Base-by-base conservation (phyloP, 1,140 invertebrate species). In the Cherax quadricarinatus region DNA sequence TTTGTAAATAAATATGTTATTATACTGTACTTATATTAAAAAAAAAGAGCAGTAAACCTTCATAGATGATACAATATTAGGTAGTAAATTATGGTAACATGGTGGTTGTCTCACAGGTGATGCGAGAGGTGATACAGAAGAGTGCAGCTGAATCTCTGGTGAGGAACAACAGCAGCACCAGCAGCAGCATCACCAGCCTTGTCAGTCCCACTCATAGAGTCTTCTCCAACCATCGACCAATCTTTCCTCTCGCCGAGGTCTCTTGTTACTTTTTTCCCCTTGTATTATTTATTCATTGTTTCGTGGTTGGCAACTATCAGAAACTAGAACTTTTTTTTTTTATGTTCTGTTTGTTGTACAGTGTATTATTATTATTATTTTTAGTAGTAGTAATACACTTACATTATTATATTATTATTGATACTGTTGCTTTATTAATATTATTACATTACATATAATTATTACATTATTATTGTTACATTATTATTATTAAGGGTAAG, bases 191-290 rank as follows among this genome's bases (percentile, higher is more conserved):
- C 60, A 70, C 60, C 60, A 85, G 62, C 21, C 62, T 66, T 14
- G 12, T 85, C 24, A 70, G 83, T 53, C 83, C 83, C 30, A 48
- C 0, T 48, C 30, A 85, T 18, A 7, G 83, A 14, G 70, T n/a
- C n/a, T 85, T 70, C 41, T 85, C 60, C 14, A 57, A n/a, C 12
- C 83, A 85, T 5, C 70, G 70, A 81, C 83, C 83, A 60, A 66
- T 85, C 24, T 66, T 85, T 24, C 60, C 83, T 16, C 60, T 85
- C 4, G 70, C 62, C 18, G 83, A 85, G 83, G 83, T 85, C 5
- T 30, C 5, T 66, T 41, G 5, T 66, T 16, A 3, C 48, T 4
- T 14, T 57, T 57, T 30, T 80, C n/a, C 30, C 6, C 21, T n/a
- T 80, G 30, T 14, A 12, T 80, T 80, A 12, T 6, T 80, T 80